Conservation (phyloP, 2,797 vertebrate genomes). For the Semaprochilodus insignis region DNA sequence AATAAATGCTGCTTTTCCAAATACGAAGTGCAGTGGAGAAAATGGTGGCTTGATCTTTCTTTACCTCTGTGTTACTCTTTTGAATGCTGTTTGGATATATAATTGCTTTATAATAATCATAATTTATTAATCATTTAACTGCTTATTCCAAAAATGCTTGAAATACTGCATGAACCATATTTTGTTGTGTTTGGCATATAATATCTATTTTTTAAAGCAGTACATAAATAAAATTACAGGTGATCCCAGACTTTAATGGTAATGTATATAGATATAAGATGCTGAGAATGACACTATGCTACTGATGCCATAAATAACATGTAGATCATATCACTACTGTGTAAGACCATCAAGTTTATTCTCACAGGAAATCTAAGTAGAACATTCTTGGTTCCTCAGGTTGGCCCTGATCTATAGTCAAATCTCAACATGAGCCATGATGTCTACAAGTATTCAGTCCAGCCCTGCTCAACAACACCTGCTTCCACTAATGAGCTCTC, state of each 20-base stretch:
- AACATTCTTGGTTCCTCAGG: background rate
- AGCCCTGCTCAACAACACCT: slow-evolving; percentile 37
- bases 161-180: too few species aligned
- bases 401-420: background rate
- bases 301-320: background rate
- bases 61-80: background rate
- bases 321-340: background rate
- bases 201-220: too few species aligned
- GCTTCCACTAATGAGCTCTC: slow-evolving; percentile 41
- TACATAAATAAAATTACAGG: too few species aligned
- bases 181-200: too few species aligned
- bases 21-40: background rate
- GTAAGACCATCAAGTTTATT: background rate
- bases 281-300: background rate
- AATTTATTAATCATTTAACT: too few species aligned
- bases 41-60: too few species aligned
- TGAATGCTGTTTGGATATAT: background rate
- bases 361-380: background rate
- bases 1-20: background rate
- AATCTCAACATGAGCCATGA: slow-evolving; percentile 5
- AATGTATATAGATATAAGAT: background rate
- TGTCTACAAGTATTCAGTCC: slow-evolving; percentile 28
- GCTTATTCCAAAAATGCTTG: too few species aligned
- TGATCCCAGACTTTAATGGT: too few species aligned
- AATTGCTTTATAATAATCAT: too few species aligned